A percentile compares a stretch with the other conserved stretches of the same genome.
Evolutionary conservation across 2,888 invertebrate genomes (phyloP).

Genomic region (Diabrotica balteata): DNA sequence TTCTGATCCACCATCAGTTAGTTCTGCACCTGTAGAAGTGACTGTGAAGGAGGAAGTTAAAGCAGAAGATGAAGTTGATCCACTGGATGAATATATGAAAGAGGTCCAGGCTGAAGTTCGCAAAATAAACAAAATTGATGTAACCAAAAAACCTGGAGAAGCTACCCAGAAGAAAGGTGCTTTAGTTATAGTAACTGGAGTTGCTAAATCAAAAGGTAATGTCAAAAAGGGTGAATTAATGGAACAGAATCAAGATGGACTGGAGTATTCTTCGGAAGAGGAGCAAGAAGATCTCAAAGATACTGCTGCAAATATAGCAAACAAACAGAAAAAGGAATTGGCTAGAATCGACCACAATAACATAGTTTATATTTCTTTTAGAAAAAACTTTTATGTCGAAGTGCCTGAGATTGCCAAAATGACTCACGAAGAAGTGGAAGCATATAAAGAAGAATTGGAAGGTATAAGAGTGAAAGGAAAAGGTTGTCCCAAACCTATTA

Average conservation of each 20-base stretch:
- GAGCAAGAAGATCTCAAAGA: conserved; percentile 94
- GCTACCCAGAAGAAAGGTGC: conserved; percentile 64
- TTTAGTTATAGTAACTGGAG: conserved; percentile 70
- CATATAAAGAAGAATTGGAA: conserved; percentile 88
- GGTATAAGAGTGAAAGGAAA: conserved; percentile 96
- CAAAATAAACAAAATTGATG: conserved; percentile 78
- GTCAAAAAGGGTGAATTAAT: conserved; percentile 97
- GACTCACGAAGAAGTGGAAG: conserved; percentile 86
- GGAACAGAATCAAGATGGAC: conserved; percentile 96
- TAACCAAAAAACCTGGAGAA: conserved; percentile 60
- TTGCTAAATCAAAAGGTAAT: conserved; percentile 79
- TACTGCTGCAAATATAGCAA: conserved; percentile 85
- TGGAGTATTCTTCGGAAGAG: conserved; percentile 98
- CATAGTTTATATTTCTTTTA: conserved; percentile 80
- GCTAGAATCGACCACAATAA: conserved; percentile 90
- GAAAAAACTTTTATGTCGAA: conserved; percentile 97
- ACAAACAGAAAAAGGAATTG: conserved; percentile 90
- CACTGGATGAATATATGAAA: conserved; percentile 97
- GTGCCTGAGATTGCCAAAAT: conserved; percentile 93
- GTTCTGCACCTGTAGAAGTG: conserved; percentile 29
- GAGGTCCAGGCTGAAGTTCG: conserved; percentile 82
- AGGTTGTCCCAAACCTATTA: conserved; percentile 94
- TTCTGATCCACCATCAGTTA: conserved; percentile 12
- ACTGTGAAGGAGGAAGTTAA: conserved; percentile 53
- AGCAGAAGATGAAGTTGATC: conserved; percentile 86